A percentile compares a stretch with the other conserved stretches of the same genome.
Evolutionary conservation across 2,113 vertebrate species (phyloP).

Genomic region (Atrichornis clamosus): DNA sequence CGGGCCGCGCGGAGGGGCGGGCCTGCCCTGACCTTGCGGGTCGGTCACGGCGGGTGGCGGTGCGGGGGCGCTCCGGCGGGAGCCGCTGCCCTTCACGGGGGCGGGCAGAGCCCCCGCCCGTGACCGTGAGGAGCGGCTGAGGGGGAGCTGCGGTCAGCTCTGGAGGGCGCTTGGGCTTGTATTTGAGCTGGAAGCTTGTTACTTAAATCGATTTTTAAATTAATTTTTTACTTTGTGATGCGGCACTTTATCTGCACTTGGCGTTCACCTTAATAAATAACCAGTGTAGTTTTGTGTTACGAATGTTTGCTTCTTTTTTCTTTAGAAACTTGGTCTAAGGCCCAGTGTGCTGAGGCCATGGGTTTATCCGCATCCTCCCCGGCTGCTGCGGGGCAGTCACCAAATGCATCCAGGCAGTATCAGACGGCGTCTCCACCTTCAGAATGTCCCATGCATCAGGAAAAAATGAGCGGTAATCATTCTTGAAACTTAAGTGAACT

Average conservation of each 20-base stretch:
- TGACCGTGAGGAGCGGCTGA: neutral
- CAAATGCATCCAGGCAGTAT: neutral
- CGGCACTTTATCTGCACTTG: neutral
- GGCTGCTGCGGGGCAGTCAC: slow-evolving; percentile 32
- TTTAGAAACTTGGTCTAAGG: neutral
- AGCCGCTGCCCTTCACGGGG: neutral
- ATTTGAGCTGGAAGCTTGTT: neutral
- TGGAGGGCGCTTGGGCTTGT: neutral
- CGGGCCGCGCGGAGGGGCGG: neutral
- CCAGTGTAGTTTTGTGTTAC: accelerated
- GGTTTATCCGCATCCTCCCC: slow-evolving; percentile 76
- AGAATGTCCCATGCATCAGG: slow-evolving; percentile 80
- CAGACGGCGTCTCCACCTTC: slow-evolving; percentile 26
- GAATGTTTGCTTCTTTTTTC: neutral
- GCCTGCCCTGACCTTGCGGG: neutral
- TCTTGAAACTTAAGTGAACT: neutral
- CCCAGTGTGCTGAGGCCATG: slow-evolving; percentile 48
- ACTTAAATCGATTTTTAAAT: neutral
- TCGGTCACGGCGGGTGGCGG: neutral
- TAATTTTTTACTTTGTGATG: neutral
- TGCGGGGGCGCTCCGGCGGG: neutral
- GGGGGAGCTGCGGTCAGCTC: neutral
- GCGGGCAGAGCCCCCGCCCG: neutral
- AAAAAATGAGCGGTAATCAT: slow-evolving; percentile 63
- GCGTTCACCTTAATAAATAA: neutral